phyloP scores from a whole-genome alignment of 2,113 vertebrate species.

The Saccopteryx leptura region DNA sequence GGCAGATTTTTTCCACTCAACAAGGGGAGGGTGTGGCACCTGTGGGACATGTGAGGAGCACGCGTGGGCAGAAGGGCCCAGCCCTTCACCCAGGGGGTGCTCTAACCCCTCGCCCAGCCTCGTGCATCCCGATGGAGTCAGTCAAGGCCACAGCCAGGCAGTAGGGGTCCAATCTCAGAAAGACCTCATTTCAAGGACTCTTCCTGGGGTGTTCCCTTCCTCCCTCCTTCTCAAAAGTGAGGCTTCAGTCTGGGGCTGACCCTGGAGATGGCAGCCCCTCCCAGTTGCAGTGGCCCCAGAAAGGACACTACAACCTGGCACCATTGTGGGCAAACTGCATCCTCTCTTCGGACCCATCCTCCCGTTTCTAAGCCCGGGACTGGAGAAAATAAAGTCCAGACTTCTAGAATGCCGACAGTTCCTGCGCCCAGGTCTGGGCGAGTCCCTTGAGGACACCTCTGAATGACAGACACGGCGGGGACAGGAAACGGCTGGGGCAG shows the following conservation, averaged over 20 bases:
- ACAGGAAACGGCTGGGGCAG: not conserved
- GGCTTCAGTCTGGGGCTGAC: no score
- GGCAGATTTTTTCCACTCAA: not conserved
- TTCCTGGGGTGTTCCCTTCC: not conserved
- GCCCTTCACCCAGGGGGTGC: not conserved
- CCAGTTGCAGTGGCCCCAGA: not conserved
- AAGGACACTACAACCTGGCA: not conserved
- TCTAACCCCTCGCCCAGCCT: not conserved
- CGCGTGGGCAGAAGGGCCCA: accelerated
- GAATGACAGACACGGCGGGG: not conserved
- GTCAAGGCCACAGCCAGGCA: not conserved
- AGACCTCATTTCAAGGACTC: not conserved
- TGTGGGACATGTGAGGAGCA: not conserved
- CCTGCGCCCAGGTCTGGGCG: not conserved
- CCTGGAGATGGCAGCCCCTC: not conserved
- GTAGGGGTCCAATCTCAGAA: not conserved
- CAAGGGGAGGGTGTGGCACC: not conserved
- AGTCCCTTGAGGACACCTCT: not conserved
- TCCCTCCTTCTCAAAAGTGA: not conserved
- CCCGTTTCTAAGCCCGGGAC: not conserved
- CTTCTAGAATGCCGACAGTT: not conserved
- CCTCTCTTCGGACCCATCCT: not conserved
- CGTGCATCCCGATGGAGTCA: accelerated
- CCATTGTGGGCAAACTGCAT: accelerated
- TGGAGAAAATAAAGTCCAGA: not conserved